Evolutionary conservation across 2,888 invertebrate genomes (phyloP).

Genomic region (Heliconius sara): DNA sequence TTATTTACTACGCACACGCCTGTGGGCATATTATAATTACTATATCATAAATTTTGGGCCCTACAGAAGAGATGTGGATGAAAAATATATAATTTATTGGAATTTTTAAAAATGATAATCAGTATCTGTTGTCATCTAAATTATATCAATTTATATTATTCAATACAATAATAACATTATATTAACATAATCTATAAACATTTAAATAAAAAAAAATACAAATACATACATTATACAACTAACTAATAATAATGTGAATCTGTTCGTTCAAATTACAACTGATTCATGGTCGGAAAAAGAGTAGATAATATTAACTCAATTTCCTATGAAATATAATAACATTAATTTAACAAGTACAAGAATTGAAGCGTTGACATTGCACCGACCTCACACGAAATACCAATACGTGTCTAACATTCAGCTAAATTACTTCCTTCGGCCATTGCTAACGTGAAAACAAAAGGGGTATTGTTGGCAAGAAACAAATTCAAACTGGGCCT

Average conservation of each 20-base stretch:
- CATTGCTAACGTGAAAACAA: constrained; percentile 62
- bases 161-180: not conserved
- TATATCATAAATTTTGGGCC: constrained; percentile 35
- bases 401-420: constrained; percentile 75
- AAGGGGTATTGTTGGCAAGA: constrained; percentile 54
- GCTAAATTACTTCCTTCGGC: constrained; percentile 76
- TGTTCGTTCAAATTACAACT: not conserved
- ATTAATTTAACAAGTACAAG: constrained; percentile 30
- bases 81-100: constrained; percentile 21
- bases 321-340: constrained; percentile 20
- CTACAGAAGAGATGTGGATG: constrained; percentile 5
- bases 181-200: not conserved
- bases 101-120: not conserved
- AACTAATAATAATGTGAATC: not conserved
- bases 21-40: constrained; percentile 37
- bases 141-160: not conserved
- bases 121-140: not conserved
- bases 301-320: not conserved
- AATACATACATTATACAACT: not conserved
- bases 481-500: constrained; percentile 46
- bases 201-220: not conserved
- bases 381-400: constrained; percentile 69
- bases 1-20: constrained; percentile 42
- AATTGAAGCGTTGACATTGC: constrained; percentile 58
- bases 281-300: not conserved